These are phyloP conservation scores for Actinernus sp. DNA, from an alignment of 92 coral and sea anemone genomes.

Conservation along the genomic window DNA sequence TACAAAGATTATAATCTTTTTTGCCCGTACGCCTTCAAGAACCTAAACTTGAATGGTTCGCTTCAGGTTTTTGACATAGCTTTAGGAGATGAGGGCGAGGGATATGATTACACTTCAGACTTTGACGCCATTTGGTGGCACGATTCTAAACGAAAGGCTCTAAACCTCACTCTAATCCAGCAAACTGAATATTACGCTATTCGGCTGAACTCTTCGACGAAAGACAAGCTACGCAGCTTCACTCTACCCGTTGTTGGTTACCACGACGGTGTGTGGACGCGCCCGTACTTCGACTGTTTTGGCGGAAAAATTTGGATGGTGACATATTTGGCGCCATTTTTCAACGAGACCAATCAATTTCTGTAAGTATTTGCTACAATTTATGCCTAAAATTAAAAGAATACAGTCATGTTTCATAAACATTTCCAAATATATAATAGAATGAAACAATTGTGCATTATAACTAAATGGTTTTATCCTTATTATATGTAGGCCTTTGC, in stretches of 20 bases:
- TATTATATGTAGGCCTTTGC: no score
- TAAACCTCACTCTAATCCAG: constrained; percentile 16
- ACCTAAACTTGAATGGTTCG: constrained; percentile 13
- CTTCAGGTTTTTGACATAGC: constrained; percentile 75
- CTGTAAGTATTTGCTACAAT: constrained; percentile 96
- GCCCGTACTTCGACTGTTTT: constrained; percentile 89
- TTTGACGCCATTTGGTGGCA: constrained; percentile 77
- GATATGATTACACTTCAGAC: constrained; percentile 64
- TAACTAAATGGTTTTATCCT: no score
- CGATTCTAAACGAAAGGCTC: constrained; percentile 37
- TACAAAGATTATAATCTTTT: constrained; percentile 68
- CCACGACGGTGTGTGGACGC: constrained; percentile 84
- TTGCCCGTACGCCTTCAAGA: constrained; percentile 91
- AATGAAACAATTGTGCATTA: no score
- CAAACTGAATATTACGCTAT: constrained; percentile 39
- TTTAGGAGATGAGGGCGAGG: constrained; percentile 26
- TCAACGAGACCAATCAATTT: constrained; percentile 61
- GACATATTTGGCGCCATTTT: constrained; percentile 88
- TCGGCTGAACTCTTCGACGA: constrained; percentile 33
- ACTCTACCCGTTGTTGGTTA: constrained; percentile 54
- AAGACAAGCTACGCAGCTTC: constrained; percentile 9
- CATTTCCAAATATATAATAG: no score
- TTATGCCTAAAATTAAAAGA: no score
- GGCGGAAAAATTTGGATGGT: constrained; percentile 91
- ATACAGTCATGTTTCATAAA: no score